Base-by-base conservation (phyloP, 2,113 vertebrate genomes). In the Anguilla rostrata region DNA sequence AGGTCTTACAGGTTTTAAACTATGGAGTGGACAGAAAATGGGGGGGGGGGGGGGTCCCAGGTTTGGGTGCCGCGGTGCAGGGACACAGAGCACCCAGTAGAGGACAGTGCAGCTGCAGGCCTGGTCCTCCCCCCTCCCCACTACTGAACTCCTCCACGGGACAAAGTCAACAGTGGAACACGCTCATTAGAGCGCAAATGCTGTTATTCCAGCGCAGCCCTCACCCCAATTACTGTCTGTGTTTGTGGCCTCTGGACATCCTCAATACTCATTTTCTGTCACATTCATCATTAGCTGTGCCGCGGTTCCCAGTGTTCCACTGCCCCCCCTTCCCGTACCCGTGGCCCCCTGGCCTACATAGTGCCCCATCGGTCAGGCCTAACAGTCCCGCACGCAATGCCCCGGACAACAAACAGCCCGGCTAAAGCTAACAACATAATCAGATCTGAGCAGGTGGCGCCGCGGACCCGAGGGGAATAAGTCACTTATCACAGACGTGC, bases 151-250 rank as follows among this genome's bases (percentile, higher is more conserved):
- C 78, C 40, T 82, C 86, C 88, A 82, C 39, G 78, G 85, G 83
- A 86, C 88, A 83, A 85, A 90, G 88, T 89, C 86, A 84, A 89
- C 92, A 88, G 71, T 86, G 87, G 89, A 88, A 92, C 90, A 86
- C 87, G 89, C 71, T 88, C 91, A 89, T 11, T 92, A 90, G 86
- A 92, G 88, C 91, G 87, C 90, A 89, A 91, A 78, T 83, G 89
- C 84, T 89, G 91, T 93, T 93, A 90, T 93, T 93, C 88, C 63
- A 94, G 80, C 85, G 88, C 78, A 86, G 86, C 39, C 39, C 71
- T 83, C 89, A 53, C 49, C 80, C 39, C 78, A 71, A 16, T 60
- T 83, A 80, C 90, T 87, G 86, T 90, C 90, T 91, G 90, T 6
- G 46, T 82, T 83, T 93, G 86, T 87, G 84, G 87, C 91, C 86